Conservation (phyloP, 2,797 vertebrate species). For the Pagetopsis macropterus region DNA sequence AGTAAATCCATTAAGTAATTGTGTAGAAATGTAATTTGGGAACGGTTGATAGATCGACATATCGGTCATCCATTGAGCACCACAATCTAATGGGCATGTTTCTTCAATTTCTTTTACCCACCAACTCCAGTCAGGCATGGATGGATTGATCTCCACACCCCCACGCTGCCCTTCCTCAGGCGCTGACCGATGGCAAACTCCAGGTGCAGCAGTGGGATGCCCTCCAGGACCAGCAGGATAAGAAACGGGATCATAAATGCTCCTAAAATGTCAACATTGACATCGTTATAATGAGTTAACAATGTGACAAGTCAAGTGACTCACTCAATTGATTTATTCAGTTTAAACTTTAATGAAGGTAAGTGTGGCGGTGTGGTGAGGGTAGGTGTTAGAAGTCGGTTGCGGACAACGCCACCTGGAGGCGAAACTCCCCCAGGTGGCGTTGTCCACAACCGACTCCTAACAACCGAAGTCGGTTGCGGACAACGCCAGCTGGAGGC, state of each 20-base stretch:
- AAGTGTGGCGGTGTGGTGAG: too few species aligned
- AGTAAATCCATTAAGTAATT: background rate
- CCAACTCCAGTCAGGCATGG: constrained; percentile 90
- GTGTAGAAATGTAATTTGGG: background rate
- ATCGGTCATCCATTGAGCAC: background rate
- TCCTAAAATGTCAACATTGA: constrained; percentile 78
- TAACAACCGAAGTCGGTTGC: too few species aligned
- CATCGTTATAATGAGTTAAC: constrained; percentile 5
- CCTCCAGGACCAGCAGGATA: constrained; percentile 93
- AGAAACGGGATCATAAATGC: constrained; percentile 98
- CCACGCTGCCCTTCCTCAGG: constrained; percentile 89
- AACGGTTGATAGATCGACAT: background rate
- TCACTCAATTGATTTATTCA: background rate
- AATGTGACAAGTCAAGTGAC: background rate
- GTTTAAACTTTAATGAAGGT: constrained; percentile 1
- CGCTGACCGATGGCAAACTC: constrained; percentile 97
- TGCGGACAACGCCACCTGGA: too few species aligned
- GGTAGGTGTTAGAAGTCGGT: too few species aligned
- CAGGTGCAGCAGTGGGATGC: constrained; percentile 90
- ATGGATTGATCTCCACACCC: constrained; percentile 87
- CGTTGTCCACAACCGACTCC: too few species aligned
- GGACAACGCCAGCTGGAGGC: too few species aligned
- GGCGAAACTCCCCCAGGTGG: too few species aligned
- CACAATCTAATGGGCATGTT: background rate
- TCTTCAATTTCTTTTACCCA: constrained; percentile 73